A percentile compares a stretch with the other conserved stretches of the same genome.
phyloP scores from a whole-genome alignment of 1,140 invertebrate genomes.

The Pachypeltis micranthus region DNA sequence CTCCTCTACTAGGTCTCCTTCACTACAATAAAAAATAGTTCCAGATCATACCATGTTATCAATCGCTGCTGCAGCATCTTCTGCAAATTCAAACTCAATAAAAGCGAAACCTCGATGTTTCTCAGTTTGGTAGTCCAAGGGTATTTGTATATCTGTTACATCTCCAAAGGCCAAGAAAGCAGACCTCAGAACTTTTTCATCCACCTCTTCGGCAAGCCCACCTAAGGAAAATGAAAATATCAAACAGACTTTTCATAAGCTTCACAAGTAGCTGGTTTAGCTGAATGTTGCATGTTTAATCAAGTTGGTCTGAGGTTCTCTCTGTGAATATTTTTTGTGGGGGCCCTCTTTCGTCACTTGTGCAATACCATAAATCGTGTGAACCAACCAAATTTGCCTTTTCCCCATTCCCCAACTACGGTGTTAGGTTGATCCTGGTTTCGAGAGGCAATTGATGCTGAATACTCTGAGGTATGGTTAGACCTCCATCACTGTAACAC shows the following conservation, averaged over 20 bases:
- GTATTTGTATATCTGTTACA: slow-evolving; percentile 92
- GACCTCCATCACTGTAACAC: no score
- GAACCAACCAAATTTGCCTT: no score
- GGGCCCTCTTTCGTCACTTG: not conserved
- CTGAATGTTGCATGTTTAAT: not conserved
- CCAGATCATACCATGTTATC: slow-evolving; percentile 98
- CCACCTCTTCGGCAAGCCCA: slow-evolving; percentile 92
- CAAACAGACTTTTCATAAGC: not conserved
- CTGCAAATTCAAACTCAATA: slow-evolving; percentile 88
- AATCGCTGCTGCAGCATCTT: slow-evolving; percentile 94
- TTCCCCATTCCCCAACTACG: no score
- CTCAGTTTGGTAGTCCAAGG: slow-evolving; percentile 94
- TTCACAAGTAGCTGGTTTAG: not conserved
- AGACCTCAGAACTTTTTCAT: slow-evolving; percentile 87
- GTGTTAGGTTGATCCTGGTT: no score
- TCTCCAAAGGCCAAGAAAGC: slow-evolving; percentile 98
- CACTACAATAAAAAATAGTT: no score
- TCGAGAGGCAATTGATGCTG: no score
- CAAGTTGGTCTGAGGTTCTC: not conserved
- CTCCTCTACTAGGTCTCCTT: no score
- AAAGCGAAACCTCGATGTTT: slow-evolving; percentile 97
- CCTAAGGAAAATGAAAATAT: slow-evolving; percentile 39
- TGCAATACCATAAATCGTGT: not conserved
- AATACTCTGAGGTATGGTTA: no score
- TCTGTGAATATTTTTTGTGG: not conserved